Base-by-base conservation (phyloP, 2,888 invertebrate genomes). In the Tillus elongatus region DNA sequence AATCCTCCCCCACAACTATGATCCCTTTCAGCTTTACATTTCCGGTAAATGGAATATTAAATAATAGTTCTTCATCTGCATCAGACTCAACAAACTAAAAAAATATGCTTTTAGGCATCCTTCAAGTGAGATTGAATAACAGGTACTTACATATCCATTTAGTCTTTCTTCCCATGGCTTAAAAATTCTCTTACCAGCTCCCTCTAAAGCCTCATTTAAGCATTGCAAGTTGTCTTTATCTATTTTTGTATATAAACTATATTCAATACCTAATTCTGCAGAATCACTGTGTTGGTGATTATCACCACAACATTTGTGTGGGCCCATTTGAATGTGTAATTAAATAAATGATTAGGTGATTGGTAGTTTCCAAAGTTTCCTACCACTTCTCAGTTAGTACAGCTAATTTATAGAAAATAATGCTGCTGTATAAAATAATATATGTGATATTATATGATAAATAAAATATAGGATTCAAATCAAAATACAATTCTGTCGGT, bases 31-130 rank as follows among this genome's bases (percentile, higher is more conserved):
- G 68, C 65, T 96, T 96, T 1, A 98, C 75, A 69, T 88, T 89
- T 16, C 93, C 95, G 24, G 91, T 90, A 61, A 98, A 98, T 14
- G 96, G 96, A 56, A 97, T 89, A 62, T 95, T 96, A 60, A 98
- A 92, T 2, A 98, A 69, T 3, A 98, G 69, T 67, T 98, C 97
- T 64, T 89, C 88, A 68, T 97, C 97, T 1, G 79, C 84, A 73
- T 97, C 97, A 69, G 96, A 96, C 66, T 91, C 85, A 1, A 97
- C 96, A 74, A 72, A 90, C 92, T 19, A n/a, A 19, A 19, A 19
- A 19, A 6, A 19, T 19, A 19, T 19, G n/a, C 6, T 8, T 19
- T 19, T 8, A 19, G 24, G 6, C 24, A n/a, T 6, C n/a, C 24
- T 19, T n/a, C 6, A 8, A 8, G n/a, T 19, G 24, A 8, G 6